phyloP scores from a whole-genome alignment of 2,888 invertebrate species.

The Periphyllus acericola region DNA sequence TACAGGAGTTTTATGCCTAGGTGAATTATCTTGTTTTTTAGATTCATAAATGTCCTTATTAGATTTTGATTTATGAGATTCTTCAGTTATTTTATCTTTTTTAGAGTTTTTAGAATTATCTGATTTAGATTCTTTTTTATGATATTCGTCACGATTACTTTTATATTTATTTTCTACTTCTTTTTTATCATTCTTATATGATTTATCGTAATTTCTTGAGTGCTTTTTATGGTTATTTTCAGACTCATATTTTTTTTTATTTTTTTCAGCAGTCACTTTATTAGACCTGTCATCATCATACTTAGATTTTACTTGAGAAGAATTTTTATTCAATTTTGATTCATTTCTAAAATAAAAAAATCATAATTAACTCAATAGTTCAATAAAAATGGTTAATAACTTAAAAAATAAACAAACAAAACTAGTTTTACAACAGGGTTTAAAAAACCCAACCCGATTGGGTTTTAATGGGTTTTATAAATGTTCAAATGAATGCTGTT shows the following conservation, averaged over 20 bases:
- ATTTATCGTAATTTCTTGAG: constrained; percentile 35
- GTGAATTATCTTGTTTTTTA: constrained; percentile 43
- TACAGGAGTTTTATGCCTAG: constrained; percentile 27
- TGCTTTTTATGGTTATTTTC: constrained; percentile 40
- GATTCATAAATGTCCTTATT: constrained; percentile 18
- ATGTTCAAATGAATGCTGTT: too few species aligned
- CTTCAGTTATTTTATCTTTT: constrained; percentile 62
- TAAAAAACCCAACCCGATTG: too few species aligned
- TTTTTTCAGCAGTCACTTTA: constrained; percentile 24
- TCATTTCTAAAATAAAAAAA: constrained; percentile 43
- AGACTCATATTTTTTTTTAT: constrained; percentile 43
- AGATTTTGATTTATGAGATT: constrained; percentile 26
- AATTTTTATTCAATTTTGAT: constrained; percentile 30
- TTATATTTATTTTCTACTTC: constrained; percentile 50
- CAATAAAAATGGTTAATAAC: neutral
- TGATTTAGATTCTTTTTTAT: constrained; percentile 41
- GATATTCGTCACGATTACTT: constrained; percentile 21
- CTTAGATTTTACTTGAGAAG: constrained; percentile 37
- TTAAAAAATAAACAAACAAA: too few species aligned
- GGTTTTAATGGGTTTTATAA: too few species aligned
- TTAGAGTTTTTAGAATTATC: constrained; percentile 56
- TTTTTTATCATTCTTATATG: constrained; percentile 42
- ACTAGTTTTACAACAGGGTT: too few species aligned
- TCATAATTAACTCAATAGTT: neutral
- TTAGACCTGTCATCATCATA: constrained; percentile 28